Evolutionary conservation across 2,888 invertebrate genomes (phyloP), one percentile per base, ranked within the genome.

Genomic region (Metellina segmentata): DNA sequence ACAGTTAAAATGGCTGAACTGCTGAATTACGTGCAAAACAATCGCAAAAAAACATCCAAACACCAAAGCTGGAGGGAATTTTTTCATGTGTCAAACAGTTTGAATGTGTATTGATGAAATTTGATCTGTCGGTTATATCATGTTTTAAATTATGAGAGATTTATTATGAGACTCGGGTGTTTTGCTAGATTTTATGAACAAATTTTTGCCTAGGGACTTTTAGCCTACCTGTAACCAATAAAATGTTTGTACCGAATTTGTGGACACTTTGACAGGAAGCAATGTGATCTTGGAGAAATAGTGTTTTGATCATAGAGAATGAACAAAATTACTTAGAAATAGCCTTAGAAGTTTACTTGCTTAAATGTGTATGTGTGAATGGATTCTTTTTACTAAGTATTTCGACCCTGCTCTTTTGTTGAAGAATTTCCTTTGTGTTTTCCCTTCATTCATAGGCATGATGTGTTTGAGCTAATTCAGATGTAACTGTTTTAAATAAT

Each of bases 121-220:
- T 74, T 74, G 16, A 49, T 48, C 48, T 49, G 20, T 19, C 19
- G n/a, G n/a, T 9, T 75, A 49, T 13, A 75, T 75, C 11, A 49
- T 16, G 11, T 11, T 49, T 16, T 48, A 20, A 48, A 16, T 20
- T 16, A 51, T 52, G 51, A 19, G 52, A 9, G 9, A 34, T 77
- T 51, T 77, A 49, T 79, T 13, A 61, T 53, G 7, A 61, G 34
- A 7, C 61, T 79, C n/a, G 20, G n/a, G 61, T 34, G 20, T 53
- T 11, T 16, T 79, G 61, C 7, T 19, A 52, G 52, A 8, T 79
- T 79, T 61, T 79, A 79, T 34, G 79, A 79, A 79, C 79, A 79
- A 79, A 79, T 48, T 13, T 79, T 79, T 34, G 7, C 20, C 53
- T 79, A 79, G 61, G 11, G 51, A 77, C 34, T 34, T 34, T 34